A percentile compares a stretch with the other conserved stretches of the same genome.
These are phyloP conservation scores for Equus quagga DNA, from an alignment of 2,113 vertebrate species.

Conservation along the genomic window DNA sequence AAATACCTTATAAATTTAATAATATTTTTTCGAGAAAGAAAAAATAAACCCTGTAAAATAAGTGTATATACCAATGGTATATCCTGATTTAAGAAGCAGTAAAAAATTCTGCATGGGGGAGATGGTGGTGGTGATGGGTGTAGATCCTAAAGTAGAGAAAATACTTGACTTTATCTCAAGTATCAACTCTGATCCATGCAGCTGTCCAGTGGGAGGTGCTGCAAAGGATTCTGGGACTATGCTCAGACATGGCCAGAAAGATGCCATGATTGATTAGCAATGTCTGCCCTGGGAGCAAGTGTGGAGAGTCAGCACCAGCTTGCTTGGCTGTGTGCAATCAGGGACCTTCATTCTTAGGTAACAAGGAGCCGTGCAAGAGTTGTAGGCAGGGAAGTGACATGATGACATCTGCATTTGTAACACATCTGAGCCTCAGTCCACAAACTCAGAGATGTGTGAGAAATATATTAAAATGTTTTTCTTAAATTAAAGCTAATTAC, in stretches of 20 bases:
- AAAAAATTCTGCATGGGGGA: background rate
- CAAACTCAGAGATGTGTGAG: background rate
- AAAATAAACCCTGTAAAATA: background rate
- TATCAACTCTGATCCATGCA: background rate
- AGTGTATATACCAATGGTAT: background rate
- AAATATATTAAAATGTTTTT: background rate
- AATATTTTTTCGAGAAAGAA: background rate
- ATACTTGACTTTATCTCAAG: background rate
- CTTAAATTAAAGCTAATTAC: background rate
- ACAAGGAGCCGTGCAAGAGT: background rate
- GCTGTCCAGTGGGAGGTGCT: background rate
- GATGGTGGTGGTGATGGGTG: rapidly evolving
- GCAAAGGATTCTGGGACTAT: background rate
- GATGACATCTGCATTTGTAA: background rate
- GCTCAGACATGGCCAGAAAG: background rate
- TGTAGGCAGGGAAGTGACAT: background rate
- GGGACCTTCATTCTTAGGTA: background rate
- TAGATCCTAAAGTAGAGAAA: background rate
- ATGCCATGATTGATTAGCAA: background rate
- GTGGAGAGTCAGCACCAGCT: background rate
- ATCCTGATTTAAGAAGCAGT: background rate
- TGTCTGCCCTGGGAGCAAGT: background rate
- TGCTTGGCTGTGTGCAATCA: background rate
- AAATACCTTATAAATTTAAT: background rate
- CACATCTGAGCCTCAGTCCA: background rate